phyloP scores from a whole-genome alignment of 2,797 vertebrate genomes.

The Picus viridis region DNA sequence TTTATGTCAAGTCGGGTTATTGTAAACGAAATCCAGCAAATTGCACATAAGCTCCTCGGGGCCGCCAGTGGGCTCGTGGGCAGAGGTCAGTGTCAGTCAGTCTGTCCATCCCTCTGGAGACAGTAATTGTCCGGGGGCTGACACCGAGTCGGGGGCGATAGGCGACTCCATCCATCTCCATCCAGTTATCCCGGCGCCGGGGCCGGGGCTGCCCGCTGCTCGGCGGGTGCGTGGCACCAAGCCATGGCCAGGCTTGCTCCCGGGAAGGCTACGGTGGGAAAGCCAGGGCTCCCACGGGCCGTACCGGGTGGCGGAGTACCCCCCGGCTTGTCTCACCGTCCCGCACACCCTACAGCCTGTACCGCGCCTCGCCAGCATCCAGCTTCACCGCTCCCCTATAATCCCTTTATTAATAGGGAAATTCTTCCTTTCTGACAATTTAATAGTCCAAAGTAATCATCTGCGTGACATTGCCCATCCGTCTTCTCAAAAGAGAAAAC shows the following conservation, averaged over 20 bases:
- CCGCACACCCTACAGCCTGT: background rate
- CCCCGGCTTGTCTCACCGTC: background rate
- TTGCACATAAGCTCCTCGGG: slow-evolving; percentile 68
- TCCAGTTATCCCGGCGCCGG: slow-evolving; percentile 76
- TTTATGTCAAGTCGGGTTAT: slow-evolving; percentile 78
- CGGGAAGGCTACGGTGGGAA: background rate
- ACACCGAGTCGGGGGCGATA: slow-evolving; percentile 72
- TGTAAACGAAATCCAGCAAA: slow-evolving; percentile 76
- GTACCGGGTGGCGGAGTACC: background rate
- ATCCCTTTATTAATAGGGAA: slow-evolving; percentile 86
- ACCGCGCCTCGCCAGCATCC: slow-evolving; percentile 23
- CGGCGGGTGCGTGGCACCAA: slow-evolving; percentile 7
- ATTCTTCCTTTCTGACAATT: slow-evolving; percentile 93
- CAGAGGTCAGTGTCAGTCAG: slow-evolving; percentile 80
- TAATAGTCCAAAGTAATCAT: slow-evolving; percentile 96
- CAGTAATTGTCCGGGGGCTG: slow-evolving; percentile 82
- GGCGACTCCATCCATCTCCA: slow-evolving; percentile 82
- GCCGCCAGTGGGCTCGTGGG: slow-evolving; percentile 70
- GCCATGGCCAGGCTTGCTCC: background rate
- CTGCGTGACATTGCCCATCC: slow-evolving; percentile 92
- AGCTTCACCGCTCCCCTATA: slow-evolving; percentile 86
- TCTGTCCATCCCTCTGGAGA: slow-evolving; percentile 80
- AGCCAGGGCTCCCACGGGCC: background rate
- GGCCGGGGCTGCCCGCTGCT: slow-evolving; percentile 26
- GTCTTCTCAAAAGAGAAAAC: slow-evolving; percentile 88